phyloP scores from a whole-genome alignment of 2,797 vertebrate species.

The Macrochelys suwanniensis region DNA sequence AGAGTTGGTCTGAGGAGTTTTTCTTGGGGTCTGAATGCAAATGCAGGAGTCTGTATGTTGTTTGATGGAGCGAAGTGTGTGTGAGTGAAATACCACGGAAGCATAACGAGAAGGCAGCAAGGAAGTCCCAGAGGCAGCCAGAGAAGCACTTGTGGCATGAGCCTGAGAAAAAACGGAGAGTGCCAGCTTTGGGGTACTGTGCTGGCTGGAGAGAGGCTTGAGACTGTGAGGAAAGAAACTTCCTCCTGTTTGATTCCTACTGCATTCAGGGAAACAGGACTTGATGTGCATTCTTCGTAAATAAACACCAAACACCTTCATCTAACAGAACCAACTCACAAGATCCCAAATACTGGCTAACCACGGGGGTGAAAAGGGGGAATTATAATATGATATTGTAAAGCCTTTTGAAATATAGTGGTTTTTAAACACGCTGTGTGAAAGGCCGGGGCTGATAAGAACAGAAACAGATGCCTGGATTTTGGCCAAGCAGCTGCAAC shows the following conservation, averaged over 20 bases:
- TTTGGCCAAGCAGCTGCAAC: neutral
- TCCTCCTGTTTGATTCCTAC: neutral
- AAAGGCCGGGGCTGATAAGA: neutral
- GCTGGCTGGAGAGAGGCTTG: neutral
- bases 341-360: conserved; percentile 26
- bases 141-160: neutral
- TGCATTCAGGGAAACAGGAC: conserved; percentile 36
- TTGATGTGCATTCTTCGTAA: conserved; percentile 51
- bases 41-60: neutral
- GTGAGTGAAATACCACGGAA: neutral
- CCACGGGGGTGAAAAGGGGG: conserved; percentile 26
- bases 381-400: neutral
- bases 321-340: conserved; percentile 5
- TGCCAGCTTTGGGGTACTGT: neutral
- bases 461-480: neutral
- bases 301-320: conserved; percentile 13
- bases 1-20: neutral
- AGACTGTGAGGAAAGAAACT: conserved; percentile 25
- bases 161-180: neutral
- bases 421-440: conserved; percentile 10
- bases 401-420: conserved; percentile 6
- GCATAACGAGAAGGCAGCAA: neutral
- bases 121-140: neutral
- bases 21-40: neutral
- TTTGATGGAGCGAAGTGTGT: neutral